Evolutionary conservation across 2,888 invertebrate species (phyloP), one percentile per base, ranked within the genome.

Genomic region (Labia minor): DNA sequence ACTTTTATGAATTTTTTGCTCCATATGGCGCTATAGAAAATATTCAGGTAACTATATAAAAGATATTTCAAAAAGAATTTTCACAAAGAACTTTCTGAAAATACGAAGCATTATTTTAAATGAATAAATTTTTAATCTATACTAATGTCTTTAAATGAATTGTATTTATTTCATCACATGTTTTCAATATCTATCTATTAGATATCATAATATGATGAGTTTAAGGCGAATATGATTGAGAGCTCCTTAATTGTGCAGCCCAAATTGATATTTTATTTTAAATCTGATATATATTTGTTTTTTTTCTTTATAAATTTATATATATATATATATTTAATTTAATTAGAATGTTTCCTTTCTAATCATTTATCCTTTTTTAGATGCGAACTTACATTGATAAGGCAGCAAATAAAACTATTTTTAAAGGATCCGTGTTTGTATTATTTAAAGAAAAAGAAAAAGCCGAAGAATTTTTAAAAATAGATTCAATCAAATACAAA

Each of bases 351-450:
- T 8, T 33, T 37, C 63, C 65, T 33, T 49, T 64, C 21, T 49
- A 67, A 10, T 61, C 26, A 26, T 26, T 26, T 20, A 61, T 64
- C 71, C 61, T 67, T 66, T 74, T 72, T 19, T 69, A 81, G 80
- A 80, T 82, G 80, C 76, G 82, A 65, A 77, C 78, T 68, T 87
- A 83, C 71, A 77, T 77, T 65, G 88, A 89, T 71, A 85, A 84
- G 71, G 79, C 81, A 1, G 81, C 83, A 1, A 87, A 88, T 75
- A 81, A 83, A 63, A 81, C 84, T 65, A 77, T 83, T 68, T 93
- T 93, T 75, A 93, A 97, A 80, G 98, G 97, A 65, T 97, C 97
- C 1, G 87, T 95, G 64, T 96, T 95, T 77, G 86, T 88, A 10
- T 89, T 91, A 3, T 98, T 96, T 77, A 85, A 86, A 72, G 88